phyloP scores from a whole-genome alignment of 2,113 vertebrate genomes.

The Syngnathoides biaculeatus region DNA sequence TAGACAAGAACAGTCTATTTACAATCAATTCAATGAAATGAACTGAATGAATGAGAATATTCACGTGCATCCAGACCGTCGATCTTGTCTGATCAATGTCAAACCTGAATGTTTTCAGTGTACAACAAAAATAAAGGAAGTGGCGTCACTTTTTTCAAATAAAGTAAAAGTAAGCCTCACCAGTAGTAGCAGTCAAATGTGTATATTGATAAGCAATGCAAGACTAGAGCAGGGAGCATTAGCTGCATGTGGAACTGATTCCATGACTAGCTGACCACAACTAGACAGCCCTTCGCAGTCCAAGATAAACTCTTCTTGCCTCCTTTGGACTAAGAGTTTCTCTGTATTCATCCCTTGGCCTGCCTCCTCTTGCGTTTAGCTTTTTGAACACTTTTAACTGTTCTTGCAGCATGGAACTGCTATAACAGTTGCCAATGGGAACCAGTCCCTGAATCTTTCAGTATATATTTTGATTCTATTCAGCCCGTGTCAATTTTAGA shows the following conservation, averaged over 20 bases:
- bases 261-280: constrained; percentile 66
- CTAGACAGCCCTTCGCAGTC: constrained; percentile 42
- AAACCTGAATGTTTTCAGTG: not conserved
- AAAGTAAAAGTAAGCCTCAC: constrained; percentile 47
- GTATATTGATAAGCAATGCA: constrained; percentile 57
- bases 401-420: constrained; percentile 3
- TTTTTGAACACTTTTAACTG: constrained; percentile 22
- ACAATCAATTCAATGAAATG: too few species aligned
- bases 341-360: constrained; percentile 10
- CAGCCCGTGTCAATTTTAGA: constrained; percentile 24
- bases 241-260: constrained; percentile 70
- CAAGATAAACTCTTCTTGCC: constrained; percentile 30
- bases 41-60: too few species aligned
- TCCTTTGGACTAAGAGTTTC: constrained; percentile 21
- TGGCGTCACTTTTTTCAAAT: not conserved
- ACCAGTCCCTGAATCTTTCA: constrained; percentile 5
- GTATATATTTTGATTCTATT: constrained; percentile 5
- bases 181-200: constrained; percentile 69
- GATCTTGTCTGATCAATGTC: not conserved
- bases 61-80: not conserved
- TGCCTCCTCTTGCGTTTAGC: not conserved
- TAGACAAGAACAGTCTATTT: too few species aligned
- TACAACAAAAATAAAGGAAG: not conserved
- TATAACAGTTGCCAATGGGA: constrained; percentile 11
- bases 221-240: constrained; percentile 34